These are phyloP conservation scores for Nasonia longicornis DNA, from an alignment of 1,140 invertebrate genomes.

Conservation along the genomic window DNA sequence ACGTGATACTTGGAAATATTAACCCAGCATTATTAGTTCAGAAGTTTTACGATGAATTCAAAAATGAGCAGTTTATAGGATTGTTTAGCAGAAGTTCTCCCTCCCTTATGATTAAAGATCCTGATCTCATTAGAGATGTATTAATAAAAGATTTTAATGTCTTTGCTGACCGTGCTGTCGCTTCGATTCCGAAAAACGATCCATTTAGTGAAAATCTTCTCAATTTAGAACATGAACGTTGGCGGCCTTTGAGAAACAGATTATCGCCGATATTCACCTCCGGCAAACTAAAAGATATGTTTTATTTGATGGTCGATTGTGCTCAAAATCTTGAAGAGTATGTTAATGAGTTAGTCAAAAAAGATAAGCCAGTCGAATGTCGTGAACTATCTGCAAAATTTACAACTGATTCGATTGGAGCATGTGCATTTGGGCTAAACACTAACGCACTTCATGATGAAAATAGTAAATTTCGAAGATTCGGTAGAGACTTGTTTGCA, in stretches of 20 bases:
- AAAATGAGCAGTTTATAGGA: constrained; percentile 51
- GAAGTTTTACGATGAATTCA: constrained; percentile 50
- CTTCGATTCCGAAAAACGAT: constrained; percentile 55
- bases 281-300: constrained; percentile 70
- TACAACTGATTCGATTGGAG: constrained; percentile 71
- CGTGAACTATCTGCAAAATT: constrained; percentile 62
- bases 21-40: constrained; percentile 47
- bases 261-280: constrained; percentile 68
- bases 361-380: constrained; percentile 56
- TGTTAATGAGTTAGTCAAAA: constrained; percentile 47
- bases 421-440: constrained; percentile 73
- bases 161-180: constrained; percentile 51
- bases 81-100: constrained; percentile 46
- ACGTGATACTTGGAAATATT: constrained; percentile 45
- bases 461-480: constrained; percentile 67
- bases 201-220: constrained; percentile 60
- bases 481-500: constrained; percentile 63
- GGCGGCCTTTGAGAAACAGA: constrained; percentile 69
- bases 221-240: constrained; percentile 60
- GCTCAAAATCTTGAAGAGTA: constrained; percentile 59
- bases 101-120: constrained; percentile 47
- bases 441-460: constrained; percentile 69
- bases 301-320: constrained; percentile 61
- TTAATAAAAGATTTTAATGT: constrained; percentile 51
- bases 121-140: constrained; percentile 50